Evolutionary conservation across 2,888 invertebrate genomes (phyloP), one percentile per base, ranked within the genome.

Genomic region (Cephalotes varians): DNA sequence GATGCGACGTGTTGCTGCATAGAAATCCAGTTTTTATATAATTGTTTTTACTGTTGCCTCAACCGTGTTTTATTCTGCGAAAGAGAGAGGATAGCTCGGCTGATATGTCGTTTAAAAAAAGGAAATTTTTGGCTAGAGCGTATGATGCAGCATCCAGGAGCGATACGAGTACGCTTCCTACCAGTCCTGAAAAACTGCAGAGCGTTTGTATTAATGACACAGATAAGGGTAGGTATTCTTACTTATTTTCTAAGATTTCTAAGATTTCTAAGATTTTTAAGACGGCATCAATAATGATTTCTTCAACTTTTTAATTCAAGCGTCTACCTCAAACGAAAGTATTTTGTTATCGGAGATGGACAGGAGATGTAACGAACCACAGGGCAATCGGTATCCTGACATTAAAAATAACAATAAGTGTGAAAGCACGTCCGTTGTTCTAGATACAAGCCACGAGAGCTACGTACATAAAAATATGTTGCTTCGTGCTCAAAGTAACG

Each of bases 151-250:
- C 44, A 69, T 9, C 49, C 3, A 40, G 28, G 21, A 56, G 6
- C 3, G 47, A 71, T 25, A 85, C 81, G 37, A 85, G 83, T 76
- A 87, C 88, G 82, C 88, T 89, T 6, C 3, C 60, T 4, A 3
- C 51, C 72, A 86, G 44, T 67, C 86, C 25, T 71, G 34, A 87
- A 31, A 85, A 7, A 2, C 28, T 90, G 25, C 82, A 89, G 71
- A 82, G 81, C 49, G 84, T 90, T 80, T 12, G 69, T 54, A 37
- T 87, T 5, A 81, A 74, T 62, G 47, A 85, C 18, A 31, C 65
- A 62, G 21, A n/a, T 67, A 9, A 25, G 10, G 21, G 64, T 49
- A 65, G 28, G 15, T 73, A 28, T 34, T 72, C 4, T n/a, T n/a
- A n/a, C n/a, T n/a, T 67, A 44, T 34, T 40, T 40, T 58, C 34